Percentiles rank a stretch among this genome's conserved stretches.
These are phyloP conservation scores for Augochlora pura DNA, from an alignment of 1,140 invertebrate species.

Conservation along the genomic window DNA sequence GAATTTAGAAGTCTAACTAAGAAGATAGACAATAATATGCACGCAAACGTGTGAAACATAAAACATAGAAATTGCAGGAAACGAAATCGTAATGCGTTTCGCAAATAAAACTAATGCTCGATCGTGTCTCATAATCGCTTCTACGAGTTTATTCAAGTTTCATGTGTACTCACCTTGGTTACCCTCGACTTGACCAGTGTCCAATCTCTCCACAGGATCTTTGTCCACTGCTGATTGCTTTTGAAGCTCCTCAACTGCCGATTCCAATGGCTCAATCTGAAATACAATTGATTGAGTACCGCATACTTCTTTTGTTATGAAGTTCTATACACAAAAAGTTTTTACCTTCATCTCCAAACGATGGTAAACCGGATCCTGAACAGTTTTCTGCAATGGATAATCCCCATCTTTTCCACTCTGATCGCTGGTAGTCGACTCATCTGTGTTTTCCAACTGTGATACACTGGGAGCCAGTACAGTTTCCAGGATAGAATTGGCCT, in stretches of 20 bases:
- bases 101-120: neutral
- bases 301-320: neutral
- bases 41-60: neutral
- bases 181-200: conserved; percentile 64
- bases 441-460: conserved; percentile 57
- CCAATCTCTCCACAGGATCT: conserved; percentile 65
- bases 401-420: conserved; percentile 68
- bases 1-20: neutral
- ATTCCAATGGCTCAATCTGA: conserved; percentile 74
- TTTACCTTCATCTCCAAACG: conserved; percentile 75
- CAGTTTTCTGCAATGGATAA: conserved; percentile 49
- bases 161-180: conserved; percentile 66
- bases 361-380: conserved; percentile 69
- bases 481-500: conserved; percentile 71
- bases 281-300: conserved; percentile 26
- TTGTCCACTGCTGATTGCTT: conserved; percentile 61
- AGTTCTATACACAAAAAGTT: neutral
- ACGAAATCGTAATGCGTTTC: neutral
- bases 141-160: neutral
- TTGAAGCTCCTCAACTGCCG: conserved; percentile 65
- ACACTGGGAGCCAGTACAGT: conserved; percentile 67
- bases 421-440: conserved; percentile 69
- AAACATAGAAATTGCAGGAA: conserved; percentile 13
- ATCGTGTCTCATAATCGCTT: neutral
- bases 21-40: too few relatives aligned